These are phyloP conservation scores for Scaptomyza graminum DNA, from an alignment of 1,140 invertebrate genomes.

Conservation along the genomic window DNA sequence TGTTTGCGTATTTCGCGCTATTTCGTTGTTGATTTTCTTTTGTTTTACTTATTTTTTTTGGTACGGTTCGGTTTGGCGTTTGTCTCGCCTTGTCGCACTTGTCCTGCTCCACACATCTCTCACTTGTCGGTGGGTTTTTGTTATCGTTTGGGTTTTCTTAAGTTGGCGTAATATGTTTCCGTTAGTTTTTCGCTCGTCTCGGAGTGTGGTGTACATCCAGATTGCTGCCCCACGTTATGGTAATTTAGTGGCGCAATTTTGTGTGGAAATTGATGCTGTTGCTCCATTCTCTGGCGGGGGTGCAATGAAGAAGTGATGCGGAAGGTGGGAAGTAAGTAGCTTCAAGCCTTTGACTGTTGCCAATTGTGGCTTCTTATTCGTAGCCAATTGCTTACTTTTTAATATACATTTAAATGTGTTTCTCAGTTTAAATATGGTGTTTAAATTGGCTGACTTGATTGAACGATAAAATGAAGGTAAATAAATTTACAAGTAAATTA, in stretches of 20 bases:
- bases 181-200: slow-evolving; percentile 56
- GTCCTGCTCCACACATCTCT: slow-evolving; percentile 29
- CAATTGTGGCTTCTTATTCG: slow-evolving; percentile 27
- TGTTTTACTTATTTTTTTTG: slow-evolving; percentile 19
- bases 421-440: slow-evolving; percentile 1
- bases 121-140: slow-evolving; percentile 47
- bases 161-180: slow-evolving; percentile 67
- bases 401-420: slow-evolving; percentile 38
- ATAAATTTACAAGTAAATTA: no score
- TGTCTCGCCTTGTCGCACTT: slow-evolving; percentile 47
- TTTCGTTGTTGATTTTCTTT: slow-evolving; percentile 33
- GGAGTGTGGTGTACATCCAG: neutral
- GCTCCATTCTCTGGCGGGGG: slow-evolving; percentile 23
- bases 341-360: no score
- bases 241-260: slow-evolving; percentile 78
- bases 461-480: no score
- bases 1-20: slow-evolving; percentile 71
- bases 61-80: slow-evolving; percentile 44
- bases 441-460: neutral
- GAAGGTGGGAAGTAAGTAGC: neutral
- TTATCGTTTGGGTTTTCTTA: slow-evolving; percentile 52
- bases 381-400: slow-evolving; percentile 16
- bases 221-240: slow-evolving; percentile 59
- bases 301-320: neutral
- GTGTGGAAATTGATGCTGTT: slow-evolving; percentile 71